Percentiles rank a stretch among this genome's conserved stretches.
Conservation (phyloP, 2,797 vertebrate genomes). For the Onychomys arenicola region DNA sequence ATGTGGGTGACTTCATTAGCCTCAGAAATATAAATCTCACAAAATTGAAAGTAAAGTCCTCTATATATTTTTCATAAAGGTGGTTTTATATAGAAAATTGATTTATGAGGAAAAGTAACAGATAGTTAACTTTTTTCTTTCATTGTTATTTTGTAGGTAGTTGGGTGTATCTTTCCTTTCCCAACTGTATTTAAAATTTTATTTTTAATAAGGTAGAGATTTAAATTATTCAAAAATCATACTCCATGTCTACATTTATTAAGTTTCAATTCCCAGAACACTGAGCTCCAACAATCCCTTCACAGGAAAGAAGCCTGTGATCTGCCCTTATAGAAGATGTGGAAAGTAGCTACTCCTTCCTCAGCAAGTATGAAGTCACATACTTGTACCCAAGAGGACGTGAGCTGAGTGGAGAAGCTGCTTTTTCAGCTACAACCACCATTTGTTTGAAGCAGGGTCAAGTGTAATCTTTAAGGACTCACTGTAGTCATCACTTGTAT, state of each 20-base stretch:
- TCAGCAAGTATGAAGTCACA: background rate
- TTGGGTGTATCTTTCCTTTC: constrained; percentile 38
- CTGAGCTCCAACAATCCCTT: background rate
- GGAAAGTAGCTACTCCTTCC: background rate
- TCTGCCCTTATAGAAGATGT: background rate
- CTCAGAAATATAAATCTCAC: constrained; percentile 19
- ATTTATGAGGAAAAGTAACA: constrained; percentile 8
- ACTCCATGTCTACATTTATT: constrained; percentile 55
- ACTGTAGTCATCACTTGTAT: background rate
- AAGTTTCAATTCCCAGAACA: constrained; percentile 63
- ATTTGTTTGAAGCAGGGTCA: background rate
- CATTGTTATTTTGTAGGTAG: constrained; percentile 36
- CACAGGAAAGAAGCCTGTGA: background rate
- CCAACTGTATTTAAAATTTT: constrained; percentile 64
- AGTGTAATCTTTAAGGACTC: background rate
- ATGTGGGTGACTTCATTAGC: background rate
- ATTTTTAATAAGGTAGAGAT: constrained; percentile 72
- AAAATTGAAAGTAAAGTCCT: constrained; percentile 23
- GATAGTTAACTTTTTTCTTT: constrained; percentile 35
- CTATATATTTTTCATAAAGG: constrained; percentile 48
- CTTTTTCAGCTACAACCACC: background rate
- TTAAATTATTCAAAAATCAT: constrained; percentile 73
- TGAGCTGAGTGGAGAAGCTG: background rate
- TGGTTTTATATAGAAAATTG: constrained; percentile 55
- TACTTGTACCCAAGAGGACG: too few relatives aligned